phyloP scores from a whole-genome alignment of 2,888 invertebrate genomes.

The Gibbula magus region DNA sequence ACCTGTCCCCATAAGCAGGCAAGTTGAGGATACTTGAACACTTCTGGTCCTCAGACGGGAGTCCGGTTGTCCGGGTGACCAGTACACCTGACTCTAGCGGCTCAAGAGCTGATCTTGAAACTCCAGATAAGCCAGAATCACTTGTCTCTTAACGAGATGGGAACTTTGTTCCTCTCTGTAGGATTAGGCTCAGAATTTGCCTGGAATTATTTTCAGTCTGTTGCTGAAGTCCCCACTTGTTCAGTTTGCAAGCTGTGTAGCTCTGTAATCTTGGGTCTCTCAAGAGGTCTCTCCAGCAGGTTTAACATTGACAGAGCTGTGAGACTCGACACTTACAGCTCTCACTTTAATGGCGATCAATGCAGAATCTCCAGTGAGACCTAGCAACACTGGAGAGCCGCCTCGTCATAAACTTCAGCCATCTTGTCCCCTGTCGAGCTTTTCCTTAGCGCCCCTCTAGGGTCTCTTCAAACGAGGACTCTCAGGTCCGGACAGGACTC shows the following conservation, averaged over 20 bases:
- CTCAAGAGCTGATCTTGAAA: background rate
- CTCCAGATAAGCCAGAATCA: conserved; percentile 1
- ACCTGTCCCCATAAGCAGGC: background rate
- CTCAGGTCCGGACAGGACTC: background rate
- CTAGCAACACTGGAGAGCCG: conserved; percentile 14
- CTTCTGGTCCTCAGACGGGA: background rate
- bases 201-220: background rate
- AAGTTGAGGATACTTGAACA: background rate
- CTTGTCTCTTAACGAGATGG: background rate
- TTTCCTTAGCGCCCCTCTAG: conserved; percentile 2
- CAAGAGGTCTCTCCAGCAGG: background rate
- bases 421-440: conserved; percentile 9
- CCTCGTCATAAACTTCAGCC: conserved; percentile 4
- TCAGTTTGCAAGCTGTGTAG: background rate
- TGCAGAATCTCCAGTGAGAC: background rate
- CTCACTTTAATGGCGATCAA: conserved; percentile 11
- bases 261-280: background rate
- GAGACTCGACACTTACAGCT: background rate
- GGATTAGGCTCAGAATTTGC: background rate
- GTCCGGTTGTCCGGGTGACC: background rate
- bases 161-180: background rate
- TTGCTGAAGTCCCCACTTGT: background rate
- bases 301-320: background rate
- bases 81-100: background rate
- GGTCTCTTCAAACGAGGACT: background rate